Evolutionary conservation across 2,797 vertebrate species (phyloP), one percentile per base, ranked within the genome.

Genomic region (Pitangus sulphuratus): DNA sequence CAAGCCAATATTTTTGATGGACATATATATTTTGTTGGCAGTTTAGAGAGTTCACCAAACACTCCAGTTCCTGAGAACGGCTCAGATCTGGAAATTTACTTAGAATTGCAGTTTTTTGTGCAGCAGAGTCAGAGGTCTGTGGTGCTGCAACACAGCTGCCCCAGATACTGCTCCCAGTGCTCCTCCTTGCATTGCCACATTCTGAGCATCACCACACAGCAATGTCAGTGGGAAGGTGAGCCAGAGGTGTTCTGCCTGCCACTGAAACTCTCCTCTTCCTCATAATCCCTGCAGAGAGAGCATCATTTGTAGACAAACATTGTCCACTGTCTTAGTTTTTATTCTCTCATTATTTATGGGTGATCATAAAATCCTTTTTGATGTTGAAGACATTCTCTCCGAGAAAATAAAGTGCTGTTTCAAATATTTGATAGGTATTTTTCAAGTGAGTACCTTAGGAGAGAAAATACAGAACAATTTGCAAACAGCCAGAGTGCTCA

Each of bases 1-100:
- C 75, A 95, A 89, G 85, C 40, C 87, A 93, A 58, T 94, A 89
- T 89, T 95, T 95, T 95, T 96, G 90, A 94, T 57, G 91, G 88
- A 88, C 89, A 33, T 37, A 72, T 70, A 17, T 82, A 83, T 91
- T 64, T 60, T 53, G 87, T 72, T 93, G 89, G 80, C 90, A 96
- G 91, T 96, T 97, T 95, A 77, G 60, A 92, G 68, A 96, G 82
- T 92, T 96, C 84, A 84, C 40, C 56, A 86, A 69, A 58, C 64
- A 87, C 28, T 15, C 9, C 39, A 70, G 56, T 47, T 89, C 71
- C 58, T 39, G 61, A 82, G 82, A 82, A 89, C 88, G 86, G 28
- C 76, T 65, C 64, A 7, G 30, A 60, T 89, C 62, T 80, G 84
- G 66, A 95, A 96, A 96, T 92, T 92, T 69, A 88, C 74, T 96